These are phyloP conservation scores for Osmerus eperlanus DNA, from an alignment of 2,113 vertebrate genomes.

Conservation along the genomic window DNA sequence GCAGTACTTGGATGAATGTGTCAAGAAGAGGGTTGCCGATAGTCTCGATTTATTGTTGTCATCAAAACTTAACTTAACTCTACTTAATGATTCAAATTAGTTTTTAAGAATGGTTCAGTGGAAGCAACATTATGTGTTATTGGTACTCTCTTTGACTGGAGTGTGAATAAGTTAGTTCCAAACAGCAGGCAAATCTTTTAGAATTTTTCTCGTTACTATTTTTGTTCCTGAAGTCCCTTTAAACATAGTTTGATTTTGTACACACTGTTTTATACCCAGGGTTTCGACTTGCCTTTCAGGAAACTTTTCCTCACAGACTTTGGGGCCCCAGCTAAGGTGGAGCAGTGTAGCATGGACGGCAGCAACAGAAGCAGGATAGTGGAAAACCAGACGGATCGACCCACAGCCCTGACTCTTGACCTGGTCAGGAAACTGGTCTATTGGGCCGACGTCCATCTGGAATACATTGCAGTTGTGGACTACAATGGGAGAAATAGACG, in stretches of 20 bases:
- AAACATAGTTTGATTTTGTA: not conserved
- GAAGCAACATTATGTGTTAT: not conserved
- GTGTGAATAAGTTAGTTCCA: not conserved
- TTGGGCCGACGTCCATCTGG: constrained; percentile 82
- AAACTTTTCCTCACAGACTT: constrained; percentile 88
- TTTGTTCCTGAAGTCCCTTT: not conserved
- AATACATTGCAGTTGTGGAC: constrained; percentile 79
- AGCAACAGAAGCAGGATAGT: constrained; percentile 79
- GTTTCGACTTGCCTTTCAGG: constrained; percentile 72
- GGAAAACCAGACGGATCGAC: constrained; percentile 77
- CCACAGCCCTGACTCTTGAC: constrained; percentile 79
- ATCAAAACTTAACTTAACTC: not conserved
- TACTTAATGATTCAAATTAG: not conserved
- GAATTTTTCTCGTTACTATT: too few species aligned
- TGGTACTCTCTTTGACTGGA: not conserved
- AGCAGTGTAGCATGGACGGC: constrained; percentile 84
- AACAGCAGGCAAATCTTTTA: too few species aligned
- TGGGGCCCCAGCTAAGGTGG: constrained; percentile 79
- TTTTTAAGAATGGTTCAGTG: not conserved
- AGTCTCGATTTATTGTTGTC: not conserved
- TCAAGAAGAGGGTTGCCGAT: not conserved
- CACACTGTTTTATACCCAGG: not conserved
- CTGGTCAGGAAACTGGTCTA: constrained; percentile 82
- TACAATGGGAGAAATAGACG: constrained; percentile 80
- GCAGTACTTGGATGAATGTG: not conserved